These are phyloP conservation scores for Grapholita molesta DNA, from an alignment of 1,140 invertebrate genomes.

Conservation along the genomic window DNA sequence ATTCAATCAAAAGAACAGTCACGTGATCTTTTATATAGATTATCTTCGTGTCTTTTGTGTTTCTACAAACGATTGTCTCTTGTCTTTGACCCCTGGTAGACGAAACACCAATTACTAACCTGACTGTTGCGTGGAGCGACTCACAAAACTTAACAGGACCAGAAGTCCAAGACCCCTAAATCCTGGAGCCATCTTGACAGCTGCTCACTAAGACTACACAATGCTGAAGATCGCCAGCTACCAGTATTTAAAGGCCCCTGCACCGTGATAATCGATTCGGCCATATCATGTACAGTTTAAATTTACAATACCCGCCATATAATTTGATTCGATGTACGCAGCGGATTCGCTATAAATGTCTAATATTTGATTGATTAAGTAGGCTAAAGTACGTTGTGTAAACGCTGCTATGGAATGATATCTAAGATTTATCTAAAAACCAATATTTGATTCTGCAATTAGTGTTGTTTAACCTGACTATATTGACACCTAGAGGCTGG, in stretches of 20 bases:
- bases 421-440: too few species aligned
- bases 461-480: too few species aligned
- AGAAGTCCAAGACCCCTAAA: not conserved
- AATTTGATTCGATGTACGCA: not conserved
- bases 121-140: not conserved
- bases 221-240: not conserved
- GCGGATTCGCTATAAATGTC: not conserved
- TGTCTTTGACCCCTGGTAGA: not conserved
- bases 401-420: not conserved
- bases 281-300: conserved; percentile 4
- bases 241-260: not conserved
- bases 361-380: conserved; percentile 11
- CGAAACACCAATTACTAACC: not conserved
- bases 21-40: too few species aligned
- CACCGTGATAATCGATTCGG: not conserved
- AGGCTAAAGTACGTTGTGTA: not conserved
- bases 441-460: too few species aligned
- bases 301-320: not conserved
- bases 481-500: too few species aligned
- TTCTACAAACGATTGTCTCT: too few species aligned
- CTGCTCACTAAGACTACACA: not conserved
- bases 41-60: too few species aligned
- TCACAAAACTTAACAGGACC: not conserved
- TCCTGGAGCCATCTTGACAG: not conserved
- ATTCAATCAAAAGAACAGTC: too few species aligned